Percentiles rank a stretch among this genome's conserved stretches.
Conservation (phyloP, 2,113 vertebrate genomes). For the Pseudolaguvia tuberculata region DNA sequence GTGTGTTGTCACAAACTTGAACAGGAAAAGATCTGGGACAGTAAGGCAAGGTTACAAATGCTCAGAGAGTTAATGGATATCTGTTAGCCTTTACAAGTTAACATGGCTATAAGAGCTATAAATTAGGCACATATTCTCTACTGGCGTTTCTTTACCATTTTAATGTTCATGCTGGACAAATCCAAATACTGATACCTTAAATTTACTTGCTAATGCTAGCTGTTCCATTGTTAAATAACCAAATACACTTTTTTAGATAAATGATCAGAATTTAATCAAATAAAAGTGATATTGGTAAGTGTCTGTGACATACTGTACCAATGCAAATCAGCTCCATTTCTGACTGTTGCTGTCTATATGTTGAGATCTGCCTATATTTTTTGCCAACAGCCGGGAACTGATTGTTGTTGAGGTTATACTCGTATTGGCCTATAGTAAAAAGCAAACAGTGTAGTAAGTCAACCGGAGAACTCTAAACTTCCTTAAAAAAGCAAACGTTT, state of each 20-base stretch:
- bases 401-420: constrained; percentile 41
- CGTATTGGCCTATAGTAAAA: constrained; percentile 42
- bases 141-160: too few species aligned
- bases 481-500: background rate
- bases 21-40: background rate
- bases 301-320: background rate
- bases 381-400: background rate
- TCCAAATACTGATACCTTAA: too few species aligned
- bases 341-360: background rate
- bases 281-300: background rate
- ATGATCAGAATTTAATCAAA: constrained; percentile 26
- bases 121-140: too few species aligned
- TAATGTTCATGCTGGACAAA: too few species aligned
- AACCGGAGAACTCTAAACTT: background rate
- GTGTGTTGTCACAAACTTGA: too few species aligned
- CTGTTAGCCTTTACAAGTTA: too few species aligned
- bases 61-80: background rate
- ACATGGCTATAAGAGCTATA: too few species aligned
- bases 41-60: constrained; percentile 4
- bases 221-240: too few species aligned
- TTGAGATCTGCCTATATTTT: background rate
- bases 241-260: too few species aligned
- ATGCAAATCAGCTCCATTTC: background rate
- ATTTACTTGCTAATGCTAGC: too few species aligned
- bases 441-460: constrained; percentile 11